Evolutionary conservation across 1,140 invertebrate genomes (phyloP).

Genomic region (Trichonephila inaurata): DNA sequence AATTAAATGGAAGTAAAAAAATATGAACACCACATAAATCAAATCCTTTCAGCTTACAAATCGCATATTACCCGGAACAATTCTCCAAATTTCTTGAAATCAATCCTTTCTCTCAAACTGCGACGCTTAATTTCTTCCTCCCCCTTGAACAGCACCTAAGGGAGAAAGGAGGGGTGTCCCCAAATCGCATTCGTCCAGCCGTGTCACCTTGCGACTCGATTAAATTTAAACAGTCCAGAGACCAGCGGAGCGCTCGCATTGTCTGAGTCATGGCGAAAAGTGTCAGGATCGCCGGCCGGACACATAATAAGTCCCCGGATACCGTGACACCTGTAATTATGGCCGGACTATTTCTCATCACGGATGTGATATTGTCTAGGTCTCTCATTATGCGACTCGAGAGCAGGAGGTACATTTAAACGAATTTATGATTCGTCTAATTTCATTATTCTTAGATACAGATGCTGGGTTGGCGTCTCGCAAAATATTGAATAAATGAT

Average conservation of each 20-base stretch:
- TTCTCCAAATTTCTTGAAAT: no score
- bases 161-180: background rate
- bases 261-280: conserved; percentile 11
- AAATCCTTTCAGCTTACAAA: no score
- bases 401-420: background rate
- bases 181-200: conserved; percentile 2
- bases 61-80: no score
- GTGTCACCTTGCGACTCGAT: conserved; percentile 29
- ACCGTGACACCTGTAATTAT: conserved; percentile 43
- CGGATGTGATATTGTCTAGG: background rate
- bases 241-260: background rate
- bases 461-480: background rate
- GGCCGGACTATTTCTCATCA: conserved; percentile 1
- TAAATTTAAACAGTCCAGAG: conserved; percentile 12
- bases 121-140: background rate
- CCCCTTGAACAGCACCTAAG: background rate
- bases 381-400: background rate
- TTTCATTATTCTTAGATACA: background rate
- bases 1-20: no score
- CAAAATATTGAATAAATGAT: background rate
- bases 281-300: conserved; percentile 27
- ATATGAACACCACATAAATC: no score
- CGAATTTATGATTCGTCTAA: conserved; percentile 4
- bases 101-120: no score
- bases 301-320: conserved; percentile 22